These are phyloP conservation scores for Drosophila diplacantha DNA, from an alignment of 2,888 invertebrate genomes.

Conservation along the genomic window DNA sequence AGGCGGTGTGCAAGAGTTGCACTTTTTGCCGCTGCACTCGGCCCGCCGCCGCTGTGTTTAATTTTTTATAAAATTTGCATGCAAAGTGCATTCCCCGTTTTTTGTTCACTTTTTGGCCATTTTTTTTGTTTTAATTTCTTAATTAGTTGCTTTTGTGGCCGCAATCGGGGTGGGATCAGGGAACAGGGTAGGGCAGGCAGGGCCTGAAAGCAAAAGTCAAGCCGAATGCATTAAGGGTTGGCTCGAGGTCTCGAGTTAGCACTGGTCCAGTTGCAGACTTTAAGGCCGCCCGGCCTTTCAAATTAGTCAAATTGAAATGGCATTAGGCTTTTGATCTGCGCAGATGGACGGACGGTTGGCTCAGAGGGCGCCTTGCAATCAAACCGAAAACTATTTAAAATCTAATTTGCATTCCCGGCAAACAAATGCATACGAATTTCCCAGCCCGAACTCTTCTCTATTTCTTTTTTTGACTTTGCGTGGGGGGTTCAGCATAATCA, in stretches of 20 bases:
- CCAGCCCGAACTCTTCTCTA: conserved; percentile 2
- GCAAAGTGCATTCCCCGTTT: conserved; percentile 64
- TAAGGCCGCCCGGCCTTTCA: conserved; percentile 35
- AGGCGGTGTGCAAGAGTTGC: conserved; percentile 66
- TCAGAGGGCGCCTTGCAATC: conserved; percentile 40
- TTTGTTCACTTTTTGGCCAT: conserved; percentile 32
- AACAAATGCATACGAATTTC: conserved; percentile 45
- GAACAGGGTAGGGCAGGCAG: background rate
- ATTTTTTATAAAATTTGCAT: conserved; percentile 72
- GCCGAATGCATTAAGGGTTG: conserved; percentile 42
- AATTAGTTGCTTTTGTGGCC: conserved; percentile 68
- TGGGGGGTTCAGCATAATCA: conserved; percentile 50
- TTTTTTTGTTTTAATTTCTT: conserved; percentile 67
- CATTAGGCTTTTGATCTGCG: conserved; percentile 55
- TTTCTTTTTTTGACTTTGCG: background rate
- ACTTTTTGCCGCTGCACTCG: conserved; percentile 56
- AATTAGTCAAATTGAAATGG: conserved; percentile 65
- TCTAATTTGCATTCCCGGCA: conserved; percentile 63
- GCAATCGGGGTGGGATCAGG: conserved; percentile 6
- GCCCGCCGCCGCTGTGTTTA: conserved; percentile 62
- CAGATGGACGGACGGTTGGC: conserved; percentile 8
- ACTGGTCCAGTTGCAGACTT: conserved; percentile 16
- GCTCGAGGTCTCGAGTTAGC: conserved; percentile 1
- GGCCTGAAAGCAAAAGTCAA: conserved; percentile 42
- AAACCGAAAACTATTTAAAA: conserved; percentile 65